phyloP scores from a whole-genome alignment of 2,797 vertebrate genomes.

The Characodon lateralis region DNA sequence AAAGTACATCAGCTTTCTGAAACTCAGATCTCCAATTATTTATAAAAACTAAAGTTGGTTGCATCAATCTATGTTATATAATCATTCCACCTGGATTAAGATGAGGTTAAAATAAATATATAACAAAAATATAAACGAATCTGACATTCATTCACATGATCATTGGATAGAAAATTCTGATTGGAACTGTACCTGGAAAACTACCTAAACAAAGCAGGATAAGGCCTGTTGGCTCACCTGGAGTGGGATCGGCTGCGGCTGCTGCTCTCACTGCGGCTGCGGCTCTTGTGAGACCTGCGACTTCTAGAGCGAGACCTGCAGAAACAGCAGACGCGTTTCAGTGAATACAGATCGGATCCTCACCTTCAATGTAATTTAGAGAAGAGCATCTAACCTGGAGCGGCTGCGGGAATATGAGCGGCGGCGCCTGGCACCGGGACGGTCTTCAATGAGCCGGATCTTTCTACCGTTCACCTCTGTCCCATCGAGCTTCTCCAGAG shows the following conservation, averaged over 20 bases:
- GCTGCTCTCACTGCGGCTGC: conserved; percentile 91
- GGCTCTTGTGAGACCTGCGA: conserved; percentile 92
- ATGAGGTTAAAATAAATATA: too few relatives aligned
- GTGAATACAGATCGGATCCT: neutral
- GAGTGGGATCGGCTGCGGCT: conserved; percentile 89
- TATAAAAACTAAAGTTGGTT: too few relatives aligned
- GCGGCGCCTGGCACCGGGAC: conserved; percentile 87
- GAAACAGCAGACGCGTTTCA: neutral
- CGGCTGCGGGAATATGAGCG: conserved; percentile 95
- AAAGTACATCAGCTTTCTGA: too few relatives aligned
- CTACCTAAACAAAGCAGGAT: neutral
- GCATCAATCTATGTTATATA: too few relatives aligned
- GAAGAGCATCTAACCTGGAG: conserved; percentile 80
- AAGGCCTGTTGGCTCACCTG: conserved; percentile 75
- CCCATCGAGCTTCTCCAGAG: conserved; percentile 96
- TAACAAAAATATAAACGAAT: too few relatives aligned
- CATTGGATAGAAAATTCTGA: too few relatives aligned
- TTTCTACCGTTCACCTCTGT: conserved; percentile 96
- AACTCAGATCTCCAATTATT: too few relatives aligned
- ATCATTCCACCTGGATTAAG: too few relatives aligned
- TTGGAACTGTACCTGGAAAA: too few relatives aligned
- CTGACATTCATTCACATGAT: too few relatives aligned
- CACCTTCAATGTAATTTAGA: neutral
- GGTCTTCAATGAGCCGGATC: conserved; percentile 95
- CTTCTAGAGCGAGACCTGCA: conserved; percentile 94